These are phyloP conservation scores for Crambe crambe DNA, from an alignment of 37 sponge, comb jelly and placozoan genomes.

Conservation along the genomic window DNA sequence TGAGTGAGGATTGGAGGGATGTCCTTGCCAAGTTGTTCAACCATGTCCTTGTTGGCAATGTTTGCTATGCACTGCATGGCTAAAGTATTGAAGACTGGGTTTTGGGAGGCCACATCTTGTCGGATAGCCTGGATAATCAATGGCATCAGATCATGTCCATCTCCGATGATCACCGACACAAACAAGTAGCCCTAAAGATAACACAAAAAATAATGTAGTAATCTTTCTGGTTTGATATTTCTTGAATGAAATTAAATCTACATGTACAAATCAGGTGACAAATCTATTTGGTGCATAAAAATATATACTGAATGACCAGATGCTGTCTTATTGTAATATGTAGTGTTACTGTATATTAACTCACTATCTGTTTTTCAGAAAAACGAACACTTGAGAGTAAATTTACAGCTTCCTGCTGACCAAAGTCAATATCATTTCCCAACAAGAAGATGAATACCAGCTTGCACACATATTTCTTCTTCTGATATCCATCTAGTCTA, in stretches of 20 bases:
- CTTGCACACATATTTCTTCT: constrained; percentile 99
- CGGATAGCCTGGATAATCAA: constrained; percentile 89
- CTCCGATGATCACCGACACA: constrained; percentile 86
- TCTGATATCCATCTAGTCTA: constrained; percentile 95
- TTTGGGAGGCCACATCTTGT: constrained; percentile 81
- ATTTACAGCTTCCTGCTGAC: constrained; percentile 95
- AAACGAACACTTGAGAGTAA: constrained; percentile 84
- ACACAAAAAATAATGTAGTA: no score
- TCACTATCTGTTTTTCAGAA: constrained; percentile 97
- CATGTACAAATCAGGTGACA: no score
- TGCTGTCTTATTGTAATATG: no score
- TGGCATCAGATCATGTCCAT: constrained; percentile 80
- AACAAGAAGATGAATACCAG: constrained; percentile 95
- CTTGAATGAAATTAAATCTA: no score
- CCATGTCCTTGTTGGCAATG: constrained; percentile 91
- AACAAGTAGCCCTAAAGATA: constrained; percentile 90
- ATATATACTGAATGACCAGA: no score
- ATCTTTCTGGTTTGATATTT: no score
- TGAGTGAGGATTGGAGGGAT: constrained; percentile 75
- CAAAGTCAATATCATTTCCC: constrained; percentile 96
- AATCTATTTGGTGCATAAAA: no score
- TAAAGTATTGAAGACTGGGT: constrained; percentile 81
- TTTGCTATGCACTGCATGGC: constrained; percentile 95
- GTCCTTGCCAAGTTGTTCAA: constrained; percentile 80
- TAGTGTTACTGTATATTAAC: no score